Percentiles rank a stretch among this genome's conserved stretches.
phyloP scores from a whole-genome alignment of 2,797 vertebrate species.

The Artibeus jamaicensis region DNA sequence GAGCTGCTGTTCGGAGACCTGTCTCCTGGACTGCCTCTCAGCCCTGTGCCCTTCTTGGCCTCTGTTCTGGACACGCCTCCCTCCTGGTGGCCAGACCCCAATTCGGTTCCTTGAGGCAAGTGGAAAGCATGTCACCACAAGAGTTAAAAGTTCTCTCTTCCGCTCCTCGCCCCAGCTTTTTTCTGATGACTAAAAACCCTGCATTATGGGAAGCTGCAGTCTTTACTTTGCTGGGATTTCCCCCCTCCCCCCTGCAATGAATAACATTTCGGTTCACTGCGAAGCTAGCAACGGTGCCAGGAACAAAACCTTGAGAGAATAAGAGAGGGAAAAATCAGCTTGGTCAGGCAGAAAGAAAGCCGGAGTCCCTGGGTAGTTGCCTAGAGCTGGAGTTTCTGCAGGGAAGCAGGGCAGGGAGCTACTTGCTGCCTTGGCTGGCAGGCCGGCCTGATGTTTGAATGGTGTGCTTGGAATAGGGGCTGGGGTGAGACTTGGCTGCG shows the following conservation, averaged over 20 bases:
- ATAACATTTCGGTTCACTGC: background rate
- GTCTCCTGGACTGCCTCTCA: background rate
- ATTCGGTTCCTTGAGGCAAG: background rate
- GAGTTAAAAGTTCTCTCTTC: background rate
- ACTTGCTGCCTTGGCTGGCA: background rate
- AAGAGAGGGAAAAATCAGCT: conserved; percentile 21
- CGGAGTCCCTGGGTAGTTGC: background rate
- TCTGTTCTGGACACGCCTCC: background rate
- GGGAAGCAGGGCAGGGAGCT: background rate
- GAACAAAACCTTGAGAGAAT: conserved; percentile 55
- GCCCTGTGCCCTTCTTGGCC: background rate
- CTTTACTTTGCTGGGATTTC: background rate
- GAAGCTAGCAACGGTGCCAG: background rate
- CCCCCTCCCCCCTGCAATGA: background rate
- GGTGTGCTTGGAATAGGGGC: background rate
- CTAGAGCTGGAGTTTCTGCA: background rate
- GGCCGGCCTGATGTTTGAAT: background rate
- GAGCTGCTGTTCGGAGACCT: background rate
- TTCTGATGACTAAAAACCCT: background rate
- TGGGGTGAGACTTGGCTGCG: fast-evolving
- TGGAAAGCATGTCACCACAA: background rate
- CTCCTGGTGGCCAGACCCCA: background rate
- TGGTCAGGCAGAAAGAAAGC: conserved; percentile 34
- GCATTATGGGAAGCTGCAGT: background rate
- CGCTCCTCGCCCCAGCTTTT: background rate